These are phyloP conservation scores for Pantherophis guttatus DNA, from an alignment of 2,113 vertebrate species.

Conservation along the genomic window DNA sequence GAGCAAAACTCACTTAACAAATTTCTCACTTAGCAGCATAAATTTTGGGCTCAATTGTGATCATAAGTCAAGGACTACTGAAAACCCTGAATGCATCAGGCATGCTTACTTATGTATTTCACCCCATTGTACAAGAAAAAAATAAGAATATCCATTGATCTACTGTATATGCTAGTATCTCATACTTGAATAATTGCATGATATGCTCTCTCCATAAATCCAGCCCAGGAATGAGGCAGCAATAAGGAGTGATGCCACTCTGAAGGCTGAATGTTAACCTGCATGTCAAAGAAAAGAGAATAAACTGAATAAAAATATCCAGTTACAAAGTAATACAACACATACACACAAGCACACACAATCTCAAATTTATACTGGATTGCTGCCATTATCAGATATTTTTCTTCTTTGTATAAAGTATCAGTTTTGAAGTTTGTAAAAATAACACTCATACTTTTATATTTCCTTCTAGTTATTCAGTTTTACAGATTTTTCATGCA, in stretches of 20 bases:
- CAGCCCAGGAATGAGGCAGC: slow-evolving; percentile 87
- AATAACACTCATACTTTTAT: slow-evolving; percentile 35
- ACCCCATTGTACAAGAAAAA: neutral
- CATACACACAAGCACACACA: neutral
- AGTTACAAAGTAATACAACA: neutral
- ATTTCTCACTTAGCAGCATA: too few relatives aligned
- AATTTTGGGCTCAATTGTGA: too few relatives aligned
- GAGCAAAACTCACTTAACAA: too few relatives aligned
- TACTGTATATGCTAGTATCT: fast-evolving
- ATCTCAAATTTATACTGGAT: neutral
- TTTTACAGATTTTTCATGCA: slow-evolving; percentile 31
- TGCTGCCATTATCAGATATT: slow-evolving; percentile 5
- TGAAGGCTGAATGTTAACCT: slow-evolving; percentile 94
- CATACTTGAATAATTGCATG: slow-evolving; percentile 86
- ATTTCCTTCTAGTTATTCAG: slow-evolving; percentile 34
- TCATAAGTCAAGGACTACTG: neutral
- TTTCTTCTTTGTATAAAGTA: neutral
- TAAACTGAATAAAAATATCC: neutral
- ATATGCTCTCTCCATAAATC: slow-evolving; percentile 87
- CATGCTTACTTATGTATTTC: neutral
- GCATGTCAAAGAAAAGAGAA: neutral
- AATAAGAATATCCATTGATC: neutral
- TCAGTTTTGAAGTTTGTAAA: neutral
- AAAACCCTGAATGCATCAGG: neutral
- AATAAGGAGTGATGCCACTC: slow-evolving; percentile 92